phyloP scores from a whole-genome alignment of 2,113 vertebrate species.

The Cardinalis cardinalis region DNA sequence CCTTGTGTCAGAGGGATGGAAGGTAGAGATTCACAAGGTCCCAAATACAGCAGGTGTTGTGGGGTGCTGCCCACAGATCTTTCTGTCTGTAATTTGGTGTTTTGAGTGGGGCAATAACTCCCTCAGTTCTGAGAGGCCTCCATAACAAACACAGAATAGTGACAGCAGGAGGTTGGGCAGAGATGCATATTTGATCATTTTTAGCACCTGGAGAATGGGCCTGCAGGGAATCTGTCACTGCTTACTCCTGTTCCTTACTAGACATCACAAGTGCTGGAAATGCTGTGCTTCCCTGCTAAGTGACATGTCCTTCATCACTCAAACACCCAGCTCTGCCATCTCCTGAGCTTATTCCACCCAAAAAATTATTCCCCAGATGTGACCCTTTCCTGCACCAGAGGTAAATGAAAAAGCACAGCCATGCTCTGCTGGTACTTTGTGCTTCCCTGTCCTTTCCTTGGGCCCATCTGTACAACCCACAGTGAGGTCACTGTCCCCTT shows the following conservation, averaged over 20 bases:
- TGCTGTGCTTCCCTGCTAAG: neutral
- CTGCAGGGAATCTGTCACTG: neutral
- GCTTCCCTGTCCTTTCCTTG: neutral
- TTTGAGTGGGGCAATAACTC: neutral
- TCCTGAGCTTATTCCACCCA: neutral
- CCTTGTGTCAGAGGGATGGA: neutral
- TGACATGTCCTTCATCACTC: accelerated
- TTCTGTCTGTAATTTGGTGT: neutral
- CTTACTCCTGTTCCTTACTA: neutral
- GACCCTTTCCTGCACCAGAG: neutral
- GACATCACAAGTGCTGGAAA: neutral
- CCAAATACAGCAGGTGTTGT: accelerated
- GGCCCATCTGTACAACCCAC: accelerated
- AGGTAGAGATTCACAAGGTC: accelerated
- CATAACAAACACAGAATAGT: neutral
- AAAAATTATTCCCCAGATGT: neutral
- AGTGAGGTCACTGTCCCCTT: neutral
- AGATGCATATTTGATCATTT: neutral
- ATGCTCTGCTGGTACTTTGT: neutral
- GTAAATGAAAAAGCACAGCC: neutral
- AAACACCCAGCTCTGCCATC: neutral
- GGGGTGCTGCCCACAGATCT: neutral
- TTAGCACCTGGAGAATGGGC: neutral
- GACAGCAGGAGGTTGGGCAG: neutral
- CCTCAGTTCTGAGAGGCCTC: neutral